Evolutionary conservation across 2,888 invertebrate genomes (phyloP).

Genomic region (Drosophila koepferae): DNA sequence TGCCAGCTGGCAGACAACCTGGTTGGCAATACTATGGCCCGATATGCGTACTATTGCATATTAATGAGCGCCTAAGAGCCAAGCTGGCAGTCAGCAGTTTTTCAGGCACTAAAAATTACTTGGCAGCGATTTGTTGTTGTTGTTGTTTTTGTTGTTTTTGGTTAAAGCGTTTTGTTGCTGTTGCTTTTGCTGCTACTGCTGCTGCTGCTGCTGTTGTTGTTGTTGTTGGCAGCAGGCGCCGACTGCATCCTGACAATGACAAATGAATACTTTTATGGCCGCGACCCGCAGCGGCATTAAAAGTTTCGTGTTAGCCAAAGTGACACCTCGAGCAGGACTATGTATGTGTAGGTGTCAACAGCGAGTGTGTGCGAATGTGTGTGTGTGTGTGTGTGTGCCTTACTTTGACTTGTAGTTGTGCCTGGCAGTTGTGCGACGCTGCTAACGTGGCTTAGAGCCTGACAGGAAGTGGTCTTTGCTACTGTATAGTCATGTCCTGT

Average conservation of each 20-base stretch:
- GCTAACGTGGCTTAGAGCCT: constrained; percentile 64
- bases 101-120: constrained; percentile 38
- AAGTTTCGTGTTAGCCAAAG: constrained; percentile 74
- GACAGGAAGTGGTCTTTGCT: constrained; percentile 77
- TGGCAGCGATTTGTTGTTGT: constrained; percentile 31
- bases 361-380: constrained; percentile 10
- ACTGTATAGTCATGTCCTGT: constrained; percentile 67
- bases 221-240: constrained; percentile 45
- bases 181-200: constrained; percentile 24
- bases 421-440: constrained; percentile 29
- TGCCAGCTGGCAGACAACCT: constrained; percentile 37
- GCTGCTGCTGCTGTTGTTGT: constrained; percentile 8
- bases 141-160: constrained; percentile 24
- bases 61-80: constrained; percentile 71
- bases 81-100: constrained; percentile 47
- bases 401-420: constrained; percentile 55
- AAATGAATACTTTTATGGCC: constrained; percentile 80
- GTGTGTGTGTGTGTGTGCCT: constrained; percentile 29
- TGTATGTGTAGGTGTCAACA: constrained; percentile 33
- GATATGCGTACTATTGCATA: constrained; percentile 63
- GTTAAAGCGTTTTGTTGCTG: constrained; percentile 55
- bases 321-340: constrained; percentile 64
- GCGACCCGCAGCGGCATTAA: constrained; percentile 75
- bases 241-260: constrained; percentile 77
- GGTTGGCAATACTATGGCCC: constrained; percentile 16